Base-by-base conservation (phyloP, 2,797 vertebrate genomes). In the Coreius guichenoti region DNA sequence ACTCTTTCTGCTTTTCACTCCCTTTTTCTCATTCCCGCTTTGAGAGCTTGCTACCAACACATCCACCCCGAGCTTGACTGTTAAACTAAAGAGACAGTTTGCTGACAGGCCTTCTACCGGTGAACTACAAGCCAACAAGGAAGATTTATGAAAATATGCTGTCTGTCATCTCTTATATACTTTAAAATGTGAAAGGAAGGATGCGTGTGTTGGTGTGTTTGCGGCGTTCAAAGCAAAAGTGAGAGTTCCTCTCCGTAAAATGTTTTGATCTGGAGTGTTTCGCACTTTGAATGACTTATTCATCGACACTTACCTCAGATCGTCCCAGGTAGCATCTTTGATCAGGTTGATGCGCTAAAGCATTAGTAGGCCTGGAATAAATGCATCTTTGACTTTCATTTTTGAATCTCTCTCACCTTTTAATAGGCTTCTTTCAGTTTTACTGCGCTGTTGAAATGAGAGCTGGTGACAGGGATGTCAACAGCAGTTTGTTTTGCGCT, bases 391-490 rank as follows among this genome's bases (percentile, higher is more conserved):
- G 21, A 31, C 79, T 76, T 76, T 21, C 7, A 45, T 80, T 49
- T 80, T 45, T 49, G 9, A 61, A 14, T 76, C 58, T 81, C 56
- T 86, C n/a, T 47, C 39, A 43, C 92, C 49, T 93, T 80, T 90
- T 92, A 91, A 88, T 91, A 85, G 85, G 91, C 93, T 92, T 92
- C 92, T 91, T 93, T 90, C 94, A 94, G 94, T 95, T 93, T 93
- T 75, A 87, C 90, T 89, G 92, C 90, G 90, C 90, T 87, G 90
- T 88, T 91, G 92, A 93, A 95, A 94, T 93, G 91, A 94, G 92
- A 87, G 92, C 84, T 91, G 94, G 93, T 94, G 94, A 95, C 95
- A 93, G 93, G 92, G 92, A 93, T 92, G 94, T 95, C 94, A 94
- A 93, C 94, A 94, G 93, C 87, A 90, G 92, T 95, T 95, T 95